Conservation (phyloP, 2,797 vertebrate genomes). For the Buceros bicornis region DNA sequence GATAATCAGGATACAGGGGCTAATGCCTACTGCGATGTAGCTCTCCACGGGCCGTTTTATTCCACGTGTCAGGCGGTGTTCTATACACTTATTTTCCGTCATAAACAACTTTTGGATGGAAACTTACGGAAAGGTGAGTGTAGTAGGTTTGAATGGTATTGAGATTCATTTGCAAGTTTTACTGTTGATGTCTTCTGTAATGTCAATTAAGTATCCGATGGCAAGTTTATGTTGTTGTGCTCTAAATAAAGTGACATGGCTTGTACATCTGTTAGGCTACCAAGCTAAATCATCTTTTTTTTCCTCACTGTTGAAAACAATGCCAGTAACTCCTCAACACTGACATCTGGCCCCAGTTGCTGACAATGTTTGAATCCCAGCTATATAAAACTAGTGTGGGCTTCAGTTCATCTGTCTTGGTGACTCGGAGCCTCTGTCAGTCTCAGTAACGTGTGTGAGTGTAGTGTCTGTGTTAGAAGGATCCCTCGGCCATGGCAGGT, state of each 20-base stretch:
- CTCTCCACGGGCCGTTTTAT: slow-evolving; percentile 92
- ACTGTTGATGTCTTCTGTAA: not conserved
- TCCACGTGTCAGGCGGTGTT: slow-evolving; percentile 92
- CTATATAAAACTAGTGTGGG: not conserved
- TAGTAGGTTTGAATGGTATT: not conserved
- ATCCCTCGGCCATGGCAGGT: not conserved
- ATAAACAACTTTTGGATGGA: slow-evolving; percentile 88
- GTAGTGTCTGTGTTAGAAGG: not conserved
- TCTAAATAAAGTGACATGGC: not conserved
- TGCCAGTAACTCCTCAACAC: not conserved
- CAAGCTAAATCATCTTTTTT: not conserved
- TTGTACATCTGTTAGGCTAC: not conserved
- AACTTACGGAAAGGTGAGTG: slow-evolving; percentile 90
- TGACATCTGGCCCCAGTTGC: not conserved
- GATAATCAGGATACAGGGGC: slow-evolving; percentile 88
- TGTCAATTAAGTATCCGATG: not conserved
- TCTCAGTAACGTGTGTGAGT: not conserved
- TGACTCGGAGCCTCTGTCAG: not conserved
- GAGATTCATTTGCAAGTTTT: not conserved
- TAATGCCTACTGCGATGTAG: slow-evolving; percentile 89
- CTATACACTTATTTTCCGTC: slow-evolving; percentile 92
- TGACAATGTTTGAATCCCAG: not conserved
- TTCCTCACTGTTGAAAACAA: not conserved
- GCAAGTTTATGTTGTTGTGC: not conserved
- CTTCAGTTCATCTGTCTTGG: not conserved